Evolutionary conservation across 2,797 vertebrate species (phyloP).

Genomic region (Acipenser transmontanus): DNA sequence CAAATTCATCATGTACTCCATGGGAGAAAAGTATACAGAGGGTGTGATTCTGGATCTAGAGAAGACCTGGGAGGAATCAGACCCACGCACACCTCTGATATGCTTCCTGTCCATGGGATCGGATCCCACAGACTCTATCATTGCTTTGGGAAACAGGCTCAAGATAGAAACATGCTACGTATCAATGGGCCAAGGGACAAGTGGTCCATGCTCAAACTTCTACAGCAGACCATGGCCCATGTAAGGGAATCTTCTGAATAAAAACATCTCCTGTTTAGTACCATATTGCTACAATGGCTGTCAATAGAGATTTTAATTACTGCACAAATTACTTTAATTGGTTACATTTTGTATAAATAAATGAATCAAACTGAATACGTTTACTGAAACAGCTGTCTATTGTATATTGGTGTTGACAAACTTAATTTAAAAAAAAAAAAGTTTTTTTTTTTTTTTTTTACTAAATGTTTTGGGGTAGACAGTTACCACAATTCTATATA

Average conservation of each 20-base stretch:
- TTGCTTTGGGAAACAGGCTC: constrained; percentile 80
- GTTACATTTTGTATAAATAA: no score
- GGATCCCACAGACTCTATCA: constrained; percentile 89
- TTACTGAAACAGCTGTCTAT: no score
- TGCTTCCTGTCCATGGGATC: constrained; percentile 95
- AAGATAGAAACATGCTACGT: constrained; percentile 80
- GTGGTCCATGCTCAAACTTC: constrained; percentile 85
- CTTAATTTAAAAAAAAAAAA: no score
- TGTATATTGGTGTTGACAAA: no score
- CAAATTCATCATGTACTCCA: constrained; percentile 79
- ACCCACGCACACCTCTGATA: constrained; percentile 79
- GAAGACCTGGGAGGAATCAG: constrained; percentile 88
- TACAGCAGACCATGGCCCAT: constrained; percentile 83
- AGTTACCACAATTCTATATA: no score
- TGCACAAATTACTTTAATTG: no score
- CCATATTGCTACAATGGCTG: no score
- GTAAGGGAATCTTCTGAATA: constrained; percentile 50
- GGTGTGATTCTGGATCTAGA: constrained; percentile 83
- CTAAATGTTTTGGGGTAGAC: no score
- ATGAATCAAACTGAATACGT: no score
- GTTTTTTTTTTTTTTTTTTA: no score
- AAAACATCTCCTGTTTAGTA: no score
- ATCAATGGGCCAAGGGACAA: constrained; percentile 95
- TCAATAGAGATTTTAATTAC: no score
- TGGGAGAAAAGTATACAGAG: constrained; percentile 83